These are phyloP conservation scores for Percopsis omiscomaycus DNA, from an alignment of 2,797 vertebrate species.

Conservation along the genomic window DNA sequence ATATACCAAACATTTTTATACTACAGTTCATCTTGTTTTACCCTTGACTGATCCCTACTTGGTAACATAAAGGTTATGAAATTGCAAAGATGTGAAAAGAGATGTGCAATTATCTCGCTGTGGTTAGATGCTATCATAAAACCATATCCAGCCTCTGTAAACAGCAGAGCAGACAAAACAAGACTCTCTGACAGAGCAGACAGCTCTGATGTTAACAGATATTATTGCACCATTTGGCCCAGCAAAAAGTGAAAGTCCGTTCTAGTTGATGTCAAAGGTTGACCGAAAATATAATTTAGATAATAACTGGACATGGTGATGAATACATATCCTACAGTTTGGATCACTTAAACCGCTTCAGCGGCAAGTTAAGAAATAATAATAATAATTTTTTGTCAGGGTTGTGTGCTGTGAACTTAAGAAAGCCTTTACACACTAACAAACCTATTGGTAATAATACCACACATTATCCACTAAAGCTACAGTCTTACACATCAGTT, in stretches of 20 bases:
- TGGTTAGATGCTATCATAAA: background rate
- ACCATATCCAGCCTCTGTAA: background rate
- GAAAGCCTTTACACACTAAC: too few species aligned
- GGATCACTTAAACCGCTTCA: constrained; percentile 47
- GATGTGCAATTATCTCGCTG: background rate
- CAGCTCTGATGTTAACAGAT: constrained; percentile 37
- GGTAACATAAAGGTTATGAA: background rate
- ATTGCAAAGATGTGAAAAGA: background rate
- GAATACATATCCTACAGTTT: constrained; percentile 47
- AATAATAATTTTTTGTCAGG: background rate
- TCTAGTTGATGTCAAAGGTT: constrained; percentile 54
- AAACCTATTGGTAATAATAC: too few species aligned
- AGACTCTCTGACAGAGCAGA: constrained; percentile 31
- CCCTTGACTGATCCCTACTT: background rate
- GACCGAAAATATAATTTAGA: constrained; percentile 40
- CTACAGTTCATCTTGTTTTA: background rate
- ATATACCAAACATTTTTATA: background rate
- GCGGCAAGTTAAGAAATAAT: constrained; percentile 20
- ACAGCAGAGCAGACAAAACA: constrained; percentile 3
- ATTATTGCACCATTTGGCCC: constrained; percentile 50
- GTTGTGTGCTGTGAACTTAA: constrained; percentile 3
- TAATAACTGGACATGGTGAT: constrained; percentile 45
- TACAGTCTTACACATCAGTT: too few species aligned
- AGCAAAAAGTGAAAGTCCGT: constrained; percentile 52
- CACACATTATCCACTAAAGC: too few species aligned